phyloP scores from a whole-genome alignment of 2,888 invertebrate genomes.

The Amphipyra tragopoginis region DNA sequence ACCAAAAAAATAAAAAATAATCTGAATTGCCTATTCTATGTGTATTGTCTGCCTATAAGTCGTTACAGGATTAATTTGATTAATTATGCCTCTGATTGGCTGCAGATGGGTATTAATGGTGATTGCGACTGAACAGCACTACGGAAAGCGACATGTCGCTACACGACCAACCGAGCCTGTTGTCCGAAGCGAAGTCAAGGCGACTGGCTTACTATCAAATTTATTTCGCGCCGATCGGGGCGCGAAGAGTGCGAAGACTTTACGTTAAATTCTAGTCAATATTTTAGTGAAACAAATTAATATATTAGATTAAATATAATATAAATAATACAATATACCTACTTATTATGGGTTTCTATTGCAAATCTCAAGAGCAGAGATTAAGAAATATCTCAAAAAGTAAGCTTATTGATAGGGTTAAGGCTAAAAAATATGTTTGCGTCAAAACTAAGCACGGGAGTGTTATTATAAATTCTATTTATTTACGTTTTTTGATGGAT shows the following conservation, averaged over 20 bases:
- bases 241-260: constrained; percentile 27
- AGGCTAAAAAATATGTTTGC: constrained; percentile 61
- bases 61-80: constrained; percentile 20
- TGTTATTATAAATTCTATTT: constrained; percentile 50
- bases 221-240: constrained; percentile 36
- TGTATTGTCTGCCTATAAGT: neutral
- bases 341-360: constrained; percentile 63
- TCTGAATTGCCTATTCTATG: neutral
- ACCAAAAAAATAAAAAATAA: neutral
- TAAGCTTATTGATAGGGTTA: constrained; percentile 45
- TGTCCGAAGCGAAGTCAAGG: constrained; percentile 36
- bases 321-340: too few relatives aligned
- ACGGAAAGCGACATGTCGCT: constrained; percentile 67
- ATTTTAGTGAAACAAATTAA: constrained; percentile 42
- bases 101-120: constrained; percentile 15
- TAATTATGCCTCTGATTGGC: constrained; percentile 25
- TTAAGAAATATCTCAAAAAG: constrained; percentile 45
- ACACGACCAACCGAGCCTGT: constrained; percentile 60
- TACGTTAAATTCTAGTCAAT: constrained; percentile 50
- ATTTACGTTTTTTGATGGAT: constrained; percentile 58
- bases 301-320: constrained; percentile 39
- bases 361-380: constrained; percentile 56
- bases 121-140: constrained; percentile 56
- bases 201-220: constrained; percentile 32
- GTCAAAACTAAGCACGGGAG: constrained; percentile 46